A percentile compares a stretch with the other conserved stretches of the same genome.
Evolutionary conservation across 2,797 vertebrate species (phyloP).

Genomic region (Platyrinchus mystaceus): DNA sequence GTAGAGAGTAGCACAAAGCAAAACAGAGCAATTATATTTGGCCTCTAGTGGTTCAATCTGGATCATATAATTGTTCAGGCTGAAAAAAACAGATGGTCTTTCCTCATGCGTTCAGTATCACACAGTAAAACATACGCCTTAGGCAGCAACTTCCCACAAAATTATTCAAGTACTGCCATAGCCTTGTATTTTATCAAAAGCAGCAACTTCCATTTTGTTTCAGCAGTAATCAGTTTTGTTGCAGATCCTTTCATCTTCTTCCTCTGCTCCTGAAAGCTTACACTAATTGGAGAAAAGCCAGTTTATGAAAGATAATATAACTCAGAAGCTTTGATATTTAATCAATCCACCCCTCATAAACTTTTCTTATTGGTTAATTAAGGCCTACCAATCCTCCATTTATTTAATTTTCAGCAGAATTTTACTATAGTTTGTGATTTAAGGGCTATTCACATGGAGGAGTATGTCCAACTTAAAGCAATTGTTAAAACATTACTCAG

Average conservation of each 20-base stretch:
- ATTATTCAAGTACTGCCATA: slow-evolving; percentile 11
- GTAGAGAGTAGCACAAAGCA: neutral
- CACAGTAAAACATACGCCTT: slow-evolving; percentile 14
- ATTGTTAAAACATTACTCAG: neutral
- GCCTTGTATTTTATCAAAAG: slow-evolving; percentile 44
- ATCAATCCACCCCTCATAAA: slow-evolving; percentile 28
- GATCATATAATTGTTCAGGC: slow-evolving; percentile 18
- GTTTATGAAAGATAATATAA: slow-evolving; percentile 42
- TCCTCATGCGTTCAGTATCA: slow-evolving; percentile 20
- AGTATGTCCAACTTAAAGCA: slow-evolving; percentile 2
- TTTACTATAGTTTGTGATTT: slow-evolving; percentile 36
- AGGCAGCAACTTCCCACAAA: slow-evolving; percentile 31
- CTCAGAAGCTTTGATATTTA: slow-evolving; percentile 31
- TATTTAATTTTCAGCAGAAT: slow-evolving; percentile 44
- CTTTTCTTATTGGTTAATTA: slow-evolving; percentile 56
- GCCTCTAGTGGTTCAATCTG: neutral
- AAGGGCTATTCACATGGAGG: neutral
- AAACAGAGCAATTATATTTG: slow-evolving; percentile 23
- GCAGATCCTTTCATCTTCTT: slow-evolving; percentile 30
- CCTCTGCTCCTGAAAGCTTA: neutral
- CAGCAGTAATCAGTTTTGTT: slow-evolving; percentile 33
- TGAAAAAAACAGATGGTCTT: slow-evolving; percentile 37
- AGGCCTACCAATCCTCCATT: slow-evolving; percentile 35
- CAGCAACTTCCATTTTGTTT: slow-evolving; percentile 38
- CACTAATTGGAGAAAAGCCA: slow-evolving; percentile 44